Evolutionary conservation across 2,113 vertebrate genomes (phyloP).

Genomic region (Sitta europaea): DNA sequence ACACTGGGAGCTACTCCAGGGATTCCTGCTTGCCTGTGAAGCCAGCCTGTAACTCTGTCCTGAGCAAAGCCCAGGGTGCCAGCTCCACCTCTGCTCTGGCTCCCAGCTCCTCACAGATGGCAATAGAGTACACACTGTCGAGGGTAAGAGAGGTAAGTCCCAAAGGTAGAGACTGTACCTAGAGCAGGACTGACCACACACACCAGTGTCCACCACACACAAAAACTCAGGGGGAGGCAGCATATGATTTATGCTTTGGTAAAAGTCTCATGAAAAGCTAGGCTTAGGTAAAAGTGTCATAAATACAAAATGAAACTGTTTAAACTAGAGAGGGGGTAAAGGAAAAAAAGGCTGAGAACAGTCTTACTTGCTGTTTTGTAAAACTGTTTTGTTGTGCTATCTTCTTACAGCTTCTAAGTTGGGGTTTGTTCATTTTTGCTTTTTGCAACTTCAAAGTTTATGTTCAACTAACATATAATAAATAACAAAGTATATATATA

Average conservation of each 20-base stretch:
- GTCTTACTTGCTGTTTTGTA: neutral
- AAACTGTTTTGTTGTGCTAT: neutral
- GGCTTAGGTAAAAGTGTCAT: neutral
- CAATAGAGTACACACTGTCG: fast-evolving
- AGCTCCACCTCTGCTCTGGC: neutral
- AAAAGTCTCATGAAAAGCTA: neutral
- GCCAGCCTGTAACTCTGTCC: neutral
- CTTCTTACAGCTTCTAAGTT: neutral
- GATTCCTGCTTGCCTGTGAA: neutral
- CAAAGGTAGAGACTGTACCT: neutral
- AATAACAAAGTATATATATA: neutral
- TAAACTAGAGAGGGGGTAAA: neutral
- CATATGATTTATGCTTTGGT: neutral
- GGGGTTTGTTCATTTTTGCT: neutral
- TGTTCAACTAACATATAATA: neutral
- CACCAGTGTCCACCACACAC: fast-evolving
- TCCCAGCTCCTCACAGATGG: neutral
- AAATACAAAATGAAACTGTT: neutral
- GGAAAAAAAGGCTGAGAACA: neutral
- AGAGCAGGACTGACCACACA: neutral
- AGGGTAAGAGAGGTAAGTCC: too few relatives aligned
- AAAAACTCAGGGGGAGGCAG: neutral
- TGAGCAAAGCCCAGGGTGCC: neutral
- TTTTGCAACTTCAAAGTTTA: neutral
- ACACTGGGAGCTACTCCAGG: neutral